Evolutionary conservation across 2,113 vertebrate species (phyloP), one percentile per base, ranked within the genome.

Genomic region (Plestiodon gilberti): DNA sequence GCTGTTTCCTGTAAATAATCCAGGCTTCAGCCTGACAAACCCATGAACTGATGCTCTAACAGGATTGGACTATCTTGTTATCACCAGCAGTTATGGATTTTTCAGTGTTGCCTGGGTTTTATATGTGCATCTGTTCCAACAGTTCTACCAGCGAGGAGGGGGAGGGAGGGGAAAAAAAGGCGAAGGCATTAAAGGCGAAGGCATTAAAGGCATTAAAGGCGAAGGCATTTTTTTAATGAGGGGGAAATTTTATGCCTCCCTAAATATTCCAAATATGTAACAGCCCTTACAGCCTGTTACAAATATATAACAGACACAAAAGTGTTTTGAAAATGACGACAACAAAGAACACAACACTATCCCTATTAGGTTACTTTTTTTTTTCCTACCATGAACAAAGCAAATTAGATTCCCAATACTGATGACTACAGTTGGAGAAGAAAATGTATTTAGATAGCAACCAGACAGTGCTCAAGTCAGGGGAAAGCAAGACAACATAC

Each of bases 1-100:
- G 83, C 88, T 78, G 11, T 74, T 92, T 87, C 78, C 11, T 78
- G 38, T 88, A 89, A 93, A 64, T 67, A 86, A 79, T 15, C 73
- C 18, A 10, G 33, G 40, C 14, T 79, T 25, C 15, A 83, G 3
- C 64, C 33, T 52, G 82, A 83, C 88, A 81, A 25, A 76, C n/a
- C 2, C 28, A 9, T 38, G 6, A 69, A 81, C 15, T 0, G 0
- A 59, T 70, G 2, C 22, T 25, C 10, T 75, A 22, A 22, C 69
- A 22, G 1, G 30, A 82, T 43, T 85, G 0, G 13, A 9, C 0
- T 89, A 86, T 62, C 25, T 78, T 90, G 1, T 89, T 76, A 89
- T 82, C 81, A 81, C 2, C 20, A 79, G 1, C 3, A 11, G 65
- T 80, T 83, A 38, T 59, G 20, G 40, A 62, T 88, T 90, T 92